Evolutionary conservation across 2,888 invertebrate species (phyloP).

Genomic region (Drosophila multiciliata): DNA sequence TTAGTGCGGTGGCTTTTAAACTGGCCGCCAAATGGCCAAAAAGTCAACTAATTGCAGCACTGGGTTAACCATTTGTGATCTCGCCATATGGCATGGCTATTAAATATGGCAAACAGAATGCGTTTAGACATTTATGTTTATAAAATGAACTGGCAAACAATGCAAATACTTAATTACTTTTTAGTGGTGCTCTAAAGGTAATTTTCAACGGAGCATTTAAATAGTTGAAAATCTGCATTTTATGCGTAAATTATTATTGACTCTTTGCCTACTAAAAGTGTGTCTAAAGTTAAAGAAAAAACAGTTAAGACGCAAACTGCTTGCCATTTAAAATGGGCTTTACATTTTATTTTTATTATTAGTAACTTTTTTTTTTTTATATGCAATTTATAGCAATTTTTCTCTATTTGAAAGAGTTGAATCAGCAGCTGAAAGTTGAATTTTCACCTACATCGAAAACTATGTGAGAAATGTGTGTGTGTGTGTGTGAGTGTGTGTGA

Average conservation of each 20-base stretch:
- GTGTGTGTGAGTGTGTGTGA: too few species aligned
- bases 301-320: too few species aligned
- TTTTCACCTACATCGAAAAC: slow-evolving; percentile 15
- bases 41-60: slow-evolving; percentile 40
- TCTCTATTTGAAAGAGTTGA: background rate
- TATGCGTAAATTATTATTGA: background rate
- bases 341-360: background rate
- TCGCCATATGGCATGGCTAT: slow-evolving; percentile 20
- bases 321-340: background rate
- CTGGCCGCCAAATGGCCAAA: slow-evolving; percentile 32
- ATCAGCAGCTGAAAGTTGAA: slow-evolving; percentile 8
- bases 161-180: background rate
- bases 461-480: slow-evolving; percentile 25
- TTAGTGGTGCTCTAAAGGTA: background rate
- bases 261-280: background rate
- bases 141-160: background rate
- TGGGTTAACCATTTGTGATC: slow-evolving; percentile 21
- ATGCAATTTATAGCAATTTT: background rate
- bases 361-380: background rate
- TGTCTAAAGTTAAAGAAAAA: background rate
- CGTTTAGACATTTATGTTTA: background rate
- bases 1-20: slow-evolving; percentile 37
- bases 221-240: background rate
- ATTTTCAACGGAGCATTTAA: background rate
- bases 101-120: slow-evolving; percentile 6